Percentiles rank a stretch among this genome's conserved stretches.
Evolutionary conservation across 2,888 invertebrate genomes (phyloP).

Genomic region (Amphipoea lucens): DNA sequence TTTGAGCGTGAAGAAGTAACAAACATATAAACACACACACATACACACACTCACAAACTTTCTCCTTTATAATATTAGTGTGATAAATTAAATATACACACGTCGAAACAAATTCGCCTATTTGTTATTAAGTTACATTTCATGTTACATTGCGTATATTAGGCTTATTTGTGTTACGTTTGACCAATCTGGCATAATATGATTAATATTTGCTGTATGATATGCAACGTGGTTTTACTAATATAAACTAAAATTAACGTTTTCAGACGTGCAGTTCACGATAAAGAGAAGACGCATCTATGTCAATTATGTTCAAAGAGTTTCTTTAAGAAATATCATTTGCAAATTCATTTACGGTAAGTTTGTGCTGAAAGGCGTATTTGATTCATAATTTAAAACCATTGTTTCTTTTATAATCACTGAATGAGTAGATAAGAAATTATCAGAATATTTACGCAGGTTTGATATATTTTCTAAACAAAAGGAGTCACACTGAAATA

Average conservation of each 20-base stretch:
- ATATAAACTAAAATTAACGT: neutral
- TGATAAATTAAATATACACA: no score
- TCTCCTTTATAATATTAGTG: no score
- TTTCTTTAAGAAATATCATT: slow-evolving; percentile 85
- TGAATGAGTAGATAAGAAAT: neutral
- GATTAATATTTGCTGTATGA: neutral
- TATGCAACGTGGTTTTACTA: neutral
- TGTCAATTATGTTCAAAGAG: slow-evolving; percentile 88
- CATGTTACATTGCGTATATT: no score
- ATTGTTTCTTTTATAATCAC: neutral
- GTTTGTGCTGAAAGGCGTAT: neutral
- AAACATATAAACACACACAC: no score
- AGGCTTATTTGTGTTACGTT: neutral
- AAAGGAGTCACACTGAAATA: neutral
- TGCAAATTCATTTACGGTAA: slow-evolving; percentile 78
- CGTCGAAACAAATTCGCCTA: no score
- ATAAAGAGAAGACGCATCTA: slow-evolving; percentile 83
- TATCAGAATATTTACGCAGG: no score
- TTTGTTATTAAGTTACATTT: no score
- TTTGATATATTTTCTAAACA: neutral
- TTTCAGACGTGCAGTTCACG: slow-evolving; percentile 85
- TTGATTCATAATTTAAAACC: neutral
- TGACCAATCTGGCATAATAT: neutral
- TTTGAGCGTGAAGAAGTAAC: no score
- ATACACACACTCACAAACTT: no score